phyloP scores from a whole-genome alignment of 2,888 invertebrate genomes.

The Didymodactylos carnosus region DNA sequence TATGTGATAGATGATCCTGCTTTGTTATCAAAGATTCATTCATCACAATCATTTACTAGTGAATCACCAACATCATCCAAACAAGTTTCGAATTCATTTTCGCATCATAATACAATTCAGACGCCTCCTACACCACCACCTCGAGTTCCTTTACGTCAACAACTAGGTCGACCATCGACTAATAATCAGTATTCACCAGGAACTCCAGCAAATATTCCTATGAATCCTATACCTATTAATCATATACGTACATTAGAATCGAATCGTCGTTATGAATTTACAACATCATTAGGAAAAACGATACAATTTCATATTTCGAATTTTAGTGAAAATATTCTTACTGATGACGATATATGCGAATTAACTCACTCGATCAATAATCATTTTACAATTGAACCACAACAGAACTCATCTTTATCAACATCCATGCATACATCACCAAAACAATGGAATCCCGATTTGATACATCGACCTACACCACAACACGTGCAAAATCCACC shows the following conservation, averaged over 20 bases:
- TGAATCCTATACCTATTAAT: neutral
- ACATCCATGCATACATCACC: neutral
- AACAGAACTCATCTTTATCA: neutral
- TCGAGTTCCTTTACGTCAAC: neutral
- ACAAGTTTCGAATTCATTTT: neutral
- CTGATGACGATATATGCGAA: neutral
- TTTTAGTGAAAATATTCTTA: neutral
- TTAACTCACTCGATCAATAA: neutral
- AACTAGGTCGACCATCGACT: neutral
- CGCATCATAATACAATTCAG: neutral
- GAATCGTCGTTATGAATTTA: neutral
- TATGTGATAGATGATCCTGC: constrained; percentile 13
- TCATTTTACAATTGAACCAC: neutral
- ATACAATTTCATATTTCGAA: neutral
- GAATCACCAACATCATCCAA: neutral
- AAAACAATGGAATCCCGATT: neutral
- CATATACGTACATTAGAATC: neutral
- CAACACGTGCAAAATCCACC: too few relatives aligned
- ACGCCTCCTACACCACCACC: neutral
- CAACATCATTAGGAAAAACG: neutral
- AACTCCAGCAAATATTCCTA: neutral
- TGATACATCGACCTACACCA: neutral
- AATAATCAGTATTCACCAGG: neutral
- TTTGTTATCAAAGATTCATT: neutral
- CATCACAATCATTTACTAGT: too few relatives aligned